Conservation (phyloP, 2,113 vertebrate genomes). For the Empidonax alnorum region DNA sequence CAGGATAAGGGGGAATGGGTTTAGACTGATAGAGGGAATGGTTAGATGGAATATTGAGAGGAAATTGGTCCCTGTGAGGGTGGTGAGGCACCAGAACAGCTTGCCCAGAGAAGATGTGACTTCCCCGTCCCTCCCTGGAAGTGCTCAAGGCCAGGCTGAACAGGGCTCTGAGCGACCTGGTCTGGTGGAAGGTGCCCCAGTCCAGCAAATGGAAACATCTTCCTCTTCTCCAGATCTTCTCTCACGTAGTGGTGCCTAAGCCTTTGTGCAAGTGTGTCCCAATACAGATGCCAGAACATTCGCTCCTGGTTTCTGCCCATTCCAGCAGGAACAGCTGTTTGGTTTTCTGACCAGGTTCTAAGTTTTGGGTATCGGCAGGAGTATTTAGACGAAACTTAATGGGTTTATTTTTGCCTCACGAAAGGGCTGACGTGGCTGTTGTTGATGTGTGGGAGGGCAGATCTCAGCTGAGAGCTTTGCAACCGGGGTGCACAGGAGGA, state of each 20-base stretch:
- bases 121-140: background rate
- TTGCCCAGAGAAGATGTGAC: background rate
- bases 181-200: background rate
- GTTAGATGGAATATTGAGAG: background rate
- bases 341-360: background rate
- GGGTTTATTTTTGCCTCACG: fast-evolving
- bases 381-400: background rate
- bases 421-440: background rate
- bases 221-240: background rate
- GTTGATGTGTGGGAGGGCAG: fast-evolving
- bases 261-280: background rate
- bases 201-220: background rate
- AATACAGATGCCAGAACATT: background rate
- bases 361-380: background rate
- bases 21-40: background rate
- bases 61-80: background rate
- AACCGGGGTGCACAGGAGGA: background rate
- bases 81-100: background rate
- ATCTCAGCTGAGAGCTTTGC: background rate
- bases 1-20: background rate
- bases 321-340: background rate
- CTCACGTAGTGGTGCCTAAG: fast-evolving
- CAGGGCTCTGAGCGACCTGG: background rate
- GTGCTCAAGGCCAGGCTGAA: background rate
- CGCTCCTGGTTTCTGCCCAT: background rate